Evolutionary conservation across 2,797 vertebrate species (phyloP), one percentile per base, ranked within the genome.

Genomic region (Sciurus carolinensis): DNA sequence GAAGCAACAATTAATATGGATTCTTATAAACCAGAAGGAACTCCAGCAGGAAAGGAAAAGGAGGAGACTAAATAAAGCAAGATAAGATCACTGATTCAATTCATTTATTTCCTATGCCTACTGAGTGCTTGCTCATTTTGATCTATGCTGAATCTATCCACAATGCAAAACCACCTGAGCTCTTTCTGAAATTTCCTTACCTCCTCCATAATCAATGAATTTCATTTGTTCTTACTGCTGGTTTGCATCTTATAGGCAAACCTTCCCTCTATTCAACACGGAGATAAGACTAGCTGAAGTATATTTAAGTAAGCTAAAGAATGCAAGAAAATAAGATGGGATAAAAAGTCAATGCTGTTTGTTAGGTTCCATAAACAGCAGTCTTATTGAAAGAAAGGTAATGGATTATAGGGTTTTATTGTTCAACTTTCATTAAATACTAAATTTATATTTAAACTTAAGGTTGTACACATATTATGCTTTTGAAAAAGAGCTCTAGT

Each of bases 341-440:
- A 81, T 75, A 75, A 81, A 69, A 72, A 79, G n/a, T 47, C 81
- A 91, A 39, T 36, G 39, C 3, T 89, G 17, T 0, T 69, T 69
- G 69, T 64, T 13, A 10, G 14, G 39, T 62, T 79, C 30, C 28
- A 77, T 47, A 85, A 87, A 76, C 18, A 82, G 73, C 4, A 87
- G 8, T 15, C 28, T 69, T 88, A 81, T 22, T 76, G 69, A 66
- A 93, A 10, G 26, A 85, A 86, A 66, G 73, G 3, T 79, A 4
- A 39, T 39, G 15, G 39, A 39, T 26, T 83, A 79, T 15, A 59
- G n/a, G 54, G 42, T 62, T 36, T 62, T 81, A 54, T 9, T 42
- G 83, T 93, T 59, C 81, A 77, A 67, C 66, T 91, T 86, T 85
- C 39, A 94, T 71, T 93, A 44, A 79, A 87, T 57, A 90, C 12